Evolutionary conservation across 2,888 invertebrate species (phyloP).

Genomic region (Eumerus sabulonum): DNA sequence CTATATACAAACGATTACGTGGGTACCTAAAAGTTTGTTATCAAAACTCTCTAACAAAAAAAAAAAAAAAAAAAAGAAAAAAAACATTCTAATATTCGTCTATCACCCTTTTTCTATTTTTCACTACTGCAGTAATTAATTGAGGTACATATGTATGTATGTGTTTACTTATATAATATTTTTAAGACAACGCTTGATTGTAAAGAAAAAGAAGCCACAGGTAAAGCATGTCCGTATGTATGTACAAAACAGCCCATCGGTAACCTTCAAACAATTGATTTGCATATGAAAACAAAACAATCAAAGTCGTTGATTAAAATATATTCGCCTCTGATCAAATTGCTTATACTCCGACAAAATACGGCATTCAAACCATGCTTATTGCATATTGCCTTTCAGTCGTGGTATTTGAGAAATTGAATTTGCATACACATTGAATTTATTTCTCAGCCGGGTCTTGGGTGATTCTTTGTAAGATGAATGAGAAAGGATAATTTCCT

Average conservation of each 20-base stretch:
- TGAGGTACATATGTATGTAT: too few relatives aligned
- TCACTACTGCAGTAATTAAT: constrained; percentile 41
- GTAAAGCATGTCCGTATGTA: neutral
- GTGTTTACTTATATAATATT: too few relatives aligned
- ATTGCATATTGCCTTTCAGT: constrained; percentile 52
- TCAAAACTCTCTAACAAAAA: too few relatives aligned
- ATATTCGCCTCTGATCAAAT: constrained; percentile 51
- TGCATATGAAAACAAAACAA: constrained; percentile 66
- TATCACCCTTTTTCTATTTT: constrained; percentile 50
- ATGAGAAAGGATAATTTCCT: constrained; percentile 40
- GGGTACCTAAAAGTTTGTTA: constrained; percentile 13
- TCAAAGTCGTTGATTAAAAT: constrained; percentile 66
- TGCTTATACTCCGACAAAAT: constrained; percentile 18
- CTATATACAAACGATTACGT: too few relatives aligned
- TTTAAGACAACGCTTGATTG: constrained; percentile 30
- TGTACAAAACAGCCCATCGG: constrained; percentile 8
- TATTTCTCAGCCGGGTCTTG: constrained; percentile 23
- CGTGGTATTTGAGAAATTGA: constrained; percentile 12
- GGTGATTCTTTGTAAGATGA: constrained; percentile 44
- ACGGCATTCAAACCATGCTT: constrained; percentile 25
- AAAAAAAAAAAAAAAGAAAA: too few relatives aligned
- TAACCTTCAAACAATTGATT: constrained; percentile 29
- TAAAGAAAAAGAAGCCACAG: constrained; percentile 22
- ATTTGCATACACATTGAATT: constrained; percentile 44
- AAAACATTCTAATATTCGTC: too few relatives aligned